These are phyloP conservation scores for Drosophila lacteicornis DNA, from an alignment of 1,140 invertebrate genomes.

Conservation along the genomic window DNA sequence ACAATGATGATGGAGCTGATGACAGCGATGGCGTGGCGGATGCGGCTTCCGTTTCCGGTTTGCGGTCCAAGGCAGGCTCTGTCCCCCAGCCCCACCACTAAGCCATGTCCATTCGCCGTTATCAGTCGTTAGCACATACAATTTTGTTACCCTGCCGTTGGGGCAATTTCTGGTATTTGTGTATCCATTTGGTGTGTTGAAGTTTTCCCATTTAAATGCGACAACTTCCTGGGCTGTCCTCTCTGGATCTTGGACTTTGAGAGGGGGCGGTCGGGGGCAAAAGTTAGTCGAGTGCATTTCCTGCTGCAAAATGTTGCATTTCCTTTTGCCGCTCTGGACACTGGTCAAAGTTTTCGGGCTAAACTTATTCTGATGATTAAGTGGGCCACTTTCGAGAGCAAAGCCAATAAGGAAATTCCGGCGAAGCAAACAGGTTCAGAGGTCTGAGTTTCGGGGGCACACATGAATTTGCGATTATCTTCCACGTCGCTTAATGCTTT, in stretches of 20 bases:
- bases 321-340: conserved; percentile 39
- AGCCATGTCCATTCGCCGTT: conserved; percentile 46
- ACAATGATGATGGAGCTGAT: conserved; percentile 25
- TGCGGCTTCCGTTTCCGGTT: conserved; percentile 54
- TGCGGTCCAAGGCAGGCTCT: conserved; percentile 26
- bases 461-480: conserved; percentile 36
- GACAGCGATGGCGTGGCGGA: conserved; percentile 43
- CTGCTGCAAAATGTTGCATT: conserved; percentile 72
- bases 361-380: conserved; percentile 66
- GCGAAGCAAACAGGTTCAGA: conserved; percentile 17
- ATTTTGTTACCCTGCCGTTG: conserved; percentile 19
- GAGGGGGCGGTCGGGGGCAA: conserved; percentile 15
- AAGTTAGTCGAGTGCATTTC: conserved; percentile 71
- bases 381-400: conserved; percentile 46
- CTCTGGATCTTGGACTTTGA: conserved; percentile 13
- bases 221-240: conserved; percentile 53
- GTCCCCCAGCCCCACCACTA: background rate
- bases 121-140: conserved; percentile 52
- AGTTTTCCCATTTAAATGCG: conserved; percentile 72
- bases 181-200: conserved; percentile 50
- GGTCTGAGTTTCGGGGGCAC: conserved; percentile 2
- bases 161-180: conserved; percentile 38
- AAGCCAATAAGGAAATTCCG: conserved; percentile 51
- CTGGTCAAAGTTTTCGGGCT: conserved; percentile 39
- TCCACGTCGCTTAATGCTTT: conserved; percentile 59